Evolutionary conservation across 2,888 invertebrate species (phyloP), one percentile per base, ranked within the genome.

Genomic region (Standfussiana lucernea): DNA sequence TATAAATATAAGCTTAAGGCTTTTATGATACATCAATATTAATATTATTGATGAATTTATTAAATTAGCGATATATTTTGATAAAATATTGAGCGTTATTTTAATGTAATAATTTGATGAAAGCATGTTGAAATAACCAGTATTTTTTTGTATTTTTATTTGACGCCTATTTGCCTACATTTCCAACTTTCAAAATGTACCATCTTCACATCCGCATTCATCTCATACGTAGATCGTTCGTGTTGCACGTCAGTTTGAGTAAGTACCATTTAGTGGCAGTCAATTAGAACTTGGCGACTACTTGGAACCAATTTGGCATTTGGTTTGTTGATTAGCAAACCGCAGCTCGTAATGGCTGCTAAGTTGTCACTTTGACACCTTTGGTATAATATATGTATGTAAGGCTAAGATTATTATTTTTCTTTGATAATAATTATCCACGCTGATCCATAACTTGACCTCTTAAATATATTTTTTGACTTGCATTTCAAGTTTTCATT

Each of bases 321-420:
- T 77, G 78, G 70, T 77, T 83, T 67, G 79, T n/a, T 71, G 83
- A 80, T 67, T 80, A 53, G 56, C 61, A 35, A 70, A 69, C 80
- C 80, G 32, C 66, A 66, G 61, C 61, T 62, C 50, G 32, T 83
- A 67, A 67, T 83, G 61, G n/a, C 18, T 53, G 21, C 15, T 47
- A 40, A 61, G 45, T 66, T 53, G 18, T 61, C 69, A 70, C 65
- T 61, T 40, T 50, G 76, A 6, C 47, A 53, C 24, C 45, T 32
- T 53, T n/a, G n/a, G n/a, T n/a, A n/a, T n/a, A n/a, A n/a, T n/a
- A 53, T 24, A 15, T 61, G 10, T 37, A 11, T n/a, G 1, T 40
- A 80, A 5, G 32, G 37, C 11, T n/a, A n/a, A n/a, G n/a, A n/a
- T n/a, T n/a, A n/a, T n/a, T n/a, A n/a, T n/a, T n/a, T n/a, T n/a